A percentile compares a stretch with the other conserved stretches of the same genome.
These are phyloP conservation scores for Phocoena phocoena DNA, from an alignment of 2,113 vertebrate genomes.

Conservation along the genomic window DNA sequence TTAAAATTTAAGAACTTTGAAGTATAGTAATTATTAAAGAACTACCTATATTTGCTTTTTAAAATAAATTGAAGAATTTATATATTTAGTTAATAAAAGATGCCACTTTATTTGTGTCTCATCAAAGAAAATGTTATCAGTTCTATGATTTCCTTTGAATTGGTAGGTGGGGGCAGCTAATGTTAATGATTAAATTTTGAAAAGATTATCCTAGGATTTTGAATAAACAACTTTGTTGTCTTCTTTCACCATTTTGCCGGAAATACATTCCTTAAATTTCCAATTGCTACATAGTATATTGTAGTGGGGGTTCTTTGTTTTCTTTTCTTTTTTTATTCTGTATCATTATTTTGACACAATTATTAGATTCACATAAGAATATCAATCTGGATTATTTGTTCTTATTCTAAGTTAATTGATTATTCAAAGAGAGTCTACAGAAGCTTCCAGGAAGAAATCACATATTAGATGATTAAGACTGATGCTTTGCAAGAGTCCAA, in stretches of 20 bases:
- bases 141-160: background rate
- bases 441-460: background rate
- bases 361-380: background rate
- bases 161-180: background rate
- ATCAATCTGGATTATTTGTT: background rate
- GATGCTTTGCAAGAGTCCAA: background rate
- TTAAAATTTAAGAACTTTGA: background rate
- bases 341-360: background rate
- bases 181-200: background rate
- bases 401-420: background rate
- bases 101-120: background rate
- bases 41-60: background rate
- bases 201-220: background rate
- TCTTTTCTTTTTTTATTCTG: background rate
- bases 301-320: background rate
- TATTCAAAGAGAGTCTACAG: background rate
- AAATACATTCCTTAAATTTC: background rate
- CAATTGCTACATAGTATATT: background rate
- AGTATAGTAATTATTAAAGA: background rate
- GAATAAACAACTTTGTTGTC: background rate
- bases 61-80: background rate
- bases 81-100: background rate
- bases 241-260: background rate
- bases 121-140: background rate
- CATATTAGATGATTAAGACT: background rate